Conservation (phyloP, 2,113 vertebrate genomes). For the Falco punctatus region DNA sequence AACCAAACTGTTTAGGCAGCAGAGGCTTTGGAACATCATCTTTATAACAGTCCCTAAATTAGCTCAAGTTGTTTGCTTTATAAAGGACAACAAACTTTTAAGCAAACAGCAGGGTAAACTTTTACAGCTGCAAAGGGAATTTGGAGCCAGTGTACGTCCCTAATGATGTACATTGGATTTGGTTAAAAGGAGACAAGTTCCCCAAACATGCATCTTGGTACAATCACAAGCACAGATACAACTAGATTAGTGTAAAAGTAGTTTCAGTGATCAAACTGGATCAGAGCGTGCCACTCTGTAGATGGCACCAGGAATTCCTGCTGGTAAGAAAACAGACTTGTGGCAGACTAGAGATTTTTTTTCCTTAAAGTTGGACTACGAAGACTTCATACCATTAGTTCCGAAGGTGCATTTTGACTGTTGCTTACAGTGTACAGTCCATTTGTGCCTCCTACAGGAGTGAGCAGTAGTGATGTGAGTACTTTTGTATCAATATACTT, state of each 20-base stretch:
- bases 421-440: neutral
- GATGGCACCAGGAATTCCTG: neutral
- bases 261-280: neutral
- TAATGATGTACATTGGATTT: neutral
- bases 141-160: neutral
- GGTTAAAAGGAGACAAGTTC: neutral
- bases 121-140: neutral
- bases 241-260: neutral
- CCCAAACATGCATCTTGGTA: neutral
- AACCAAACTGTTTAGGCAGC: slow-evolving; percentile 44
- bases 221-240: neutral
- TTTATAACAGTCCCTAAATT: slow-evolving; percentile 22
- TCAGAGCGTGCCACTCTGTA: neutral
- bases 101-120: neutral
- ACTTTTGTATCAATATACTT: neutral
- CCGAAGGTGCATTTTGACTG: neutral
- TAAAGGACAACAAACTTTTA: slow-evolving; percentile 36
- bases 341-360: neutral
- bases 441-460: neutral
- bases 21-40: slow-evolving; percentile 16
- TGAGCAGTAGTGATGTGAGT: neutral
- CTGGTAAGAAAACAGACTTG: neutral
- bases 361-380: neutral
- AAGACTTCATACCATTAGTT: neutral
- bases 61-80: slow-evolving; percentile 1